Evolutionary conservation across 2,888 invertebrate genomes (phyloP), one percentile per base, ranked within the genome.

Genomic region (Tiphia femorata): DNA sequence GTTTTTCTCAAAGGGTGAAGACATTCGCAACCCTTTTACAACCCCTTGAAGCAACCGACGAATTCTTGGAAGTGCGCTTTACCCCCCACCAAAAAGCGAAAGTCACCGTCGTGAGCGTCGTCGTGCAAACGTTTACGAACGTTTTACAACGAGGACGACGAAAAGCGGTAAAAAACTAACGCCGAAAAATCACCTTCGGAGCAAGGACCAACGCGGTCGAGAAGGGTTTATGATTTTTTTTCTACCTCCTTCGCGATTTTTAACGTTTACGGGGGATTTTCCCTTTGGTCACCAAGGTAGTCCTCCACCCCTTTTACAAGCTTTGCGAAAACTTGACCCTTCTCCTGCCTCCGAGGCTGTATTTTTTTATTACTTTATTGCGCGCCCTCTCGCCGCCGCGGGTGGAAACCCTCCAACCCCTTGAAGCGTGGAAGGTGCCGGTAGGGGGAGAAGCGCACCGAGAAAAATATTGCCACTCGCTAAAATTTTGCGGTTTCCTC

Each of bases 281-380:
- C 53, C 49, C 63, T 60, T 70, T 64, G 20, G 47, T 14, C 2
- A 7, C 12, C 29, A 2, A 4, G n/a, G 3, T 1, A 4, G 33
- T 51, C 64, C 62, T 70, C 64, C 60, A 76, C 77, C 82, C 42
- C 79, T 82, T 81, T 81, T 80, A 81, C 76, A 76, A 79, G 70
- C 72, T 76, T 75, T 72, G 72, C 75, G 61, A 70, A n/a, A n/a
- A 65, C 73, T 79, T 78, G 78, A 81, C 79, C 79, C 79, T 82
- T 80, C 74, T 76, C 70, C 73, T 64, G 58, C 53, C 49, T 54
- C 42, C 37, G 48, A 49, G 57, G 72, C 67, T 67, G 62, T 61
- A 64, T 54, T 72, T 78, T 75, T 81, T 82, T 82, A 81, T 72
- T 69, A 58, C 46, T 76, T 78, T 77, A 80, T 73, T 62, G 58